Conservation (phyloP, 2,797 vertebrate species). For the Enteromius thamalakanensis region DNA sequence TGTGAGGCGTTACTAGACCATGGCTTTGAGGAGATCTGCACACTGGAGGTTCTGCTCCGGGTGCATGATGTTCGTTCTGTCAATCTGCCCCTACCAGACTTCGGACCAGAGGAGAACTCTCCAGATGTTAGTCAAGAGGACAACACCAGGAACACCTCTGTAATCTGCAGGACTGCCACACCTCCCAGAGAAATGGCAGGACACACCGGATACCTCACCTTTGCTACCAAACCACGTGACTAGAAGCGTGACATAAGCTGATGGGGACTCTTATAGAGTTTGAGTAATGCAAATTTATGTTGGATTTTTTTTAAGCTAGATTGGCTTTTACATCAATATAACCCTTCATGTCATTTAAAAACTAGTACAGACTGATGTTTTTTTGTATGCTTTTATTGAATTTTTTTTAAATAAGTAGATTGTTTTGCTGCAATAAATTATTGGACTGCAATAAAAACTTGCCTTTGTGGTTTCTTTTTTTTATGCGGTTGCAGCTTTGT, state of each 20-base stretch:
- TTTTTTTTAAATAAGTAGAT: conserved; percentile 3
- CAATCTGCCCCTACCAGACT: conserved; percentile 86
- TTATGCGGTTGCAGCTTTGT: not conserved
- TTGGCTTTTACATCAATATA: not conserved
- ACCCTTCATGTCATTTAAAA: not conserved
- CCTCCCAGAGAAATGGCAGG: conserved; percentile 87
- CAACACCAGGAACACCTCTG: conserved; percentile 60
- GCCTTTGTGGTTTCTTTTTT: not conserved
- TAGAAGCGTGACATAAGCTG: conserved; percentile 61
- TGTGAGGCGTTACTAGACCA: conserved; percentile 81
- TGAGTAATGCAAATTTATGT: not conserved
- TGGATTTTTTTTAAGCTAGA: not conserved
- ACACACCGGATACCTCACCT: conserved; percentile 97
- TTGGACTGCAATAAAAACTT: not conserved
- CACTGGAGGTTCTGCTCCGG: conserved; percentile 89
- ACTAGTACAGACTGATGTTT: not conserved
- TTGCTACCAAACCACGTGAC: conserved; percentile 89
- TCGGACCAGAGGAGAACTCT: conserved; percentile 74
- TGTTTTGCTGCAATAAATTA: conserved; percentile 55
- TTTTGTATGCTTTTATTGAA: not conserved
- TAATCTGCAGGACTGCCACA: conserved; percentile 84
- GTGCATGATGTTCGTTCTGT: conserved; percentile 87
- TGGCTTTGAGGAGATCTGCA: conserved; percentile 89
- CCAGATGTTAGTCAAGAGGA: conserved; percentile 58
- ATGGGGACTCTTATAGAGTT: not conserved